A percentile compares a stretch with the other conserved stretches of the same genome.
phyloP scores from a whole-genome alignment of 2,888 invertebrate genomes.

The Meghimatium bilineatum region DNA sequence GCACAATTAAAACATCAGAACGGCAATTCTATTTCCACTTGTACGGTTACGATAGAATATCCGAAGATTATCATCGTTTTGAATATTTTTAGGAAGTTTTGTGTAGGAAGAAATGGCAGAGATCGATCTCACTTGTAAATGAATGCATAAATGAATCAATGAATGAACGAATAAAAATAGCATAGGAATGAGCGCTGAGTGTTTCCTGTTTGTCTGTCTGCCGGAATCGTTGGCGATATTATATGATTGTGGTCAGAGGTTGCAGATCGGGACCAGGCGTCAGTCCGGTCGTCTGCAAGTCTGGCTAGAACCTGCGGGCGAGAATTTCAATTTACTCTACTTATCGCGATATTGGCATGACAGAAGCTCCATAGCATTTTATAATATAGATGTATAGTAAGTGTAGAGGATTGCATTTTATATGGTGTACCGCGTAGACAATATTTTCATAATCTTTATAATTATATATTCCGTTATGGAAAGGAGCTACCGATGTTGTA shows the following conservation, averaged over 20 bases:
- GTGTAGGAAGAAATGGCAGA: background rate
- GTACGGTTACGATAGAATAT: background rate
- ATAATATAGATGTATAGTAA: background rate
- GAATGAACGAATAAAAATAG: background rate
- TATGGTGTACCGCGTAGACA: background rate
- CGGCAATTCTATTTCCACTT: background rate
- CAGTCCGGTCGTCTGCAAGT: background rate
- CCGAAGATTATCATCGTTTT: background rate
- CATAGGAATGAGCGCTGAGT: background rate
- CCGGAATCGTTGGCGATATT: constrained; percentile 5
- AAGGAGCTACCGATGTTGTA: no score
- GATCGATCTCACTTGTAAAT: background rate
- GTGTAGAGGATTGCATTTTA: background rate
- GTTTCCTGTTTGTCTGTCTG: background rate
- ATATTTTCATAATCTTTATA: background rate
- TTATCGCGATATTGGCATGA: background rate
- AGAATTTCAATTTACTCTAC: background rate
- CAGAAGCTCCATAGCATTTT: background rate
- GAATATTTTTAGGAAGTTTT: no score
- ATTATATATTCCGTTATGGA: no score
- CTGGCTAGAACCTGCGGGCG: background rate
- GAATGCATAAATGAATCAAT: background rate
- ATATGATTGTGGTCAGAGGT: constrained; percentile 11
- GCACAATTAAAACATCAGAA: background rate
- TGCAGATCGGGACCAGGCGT: background rate